Evolutionary conservation across 2,888 invertebrate genomes (phyloP), one percentile per base, ranked within the genome.

Genomic region (Caenorhabditis sp.): DNA sequence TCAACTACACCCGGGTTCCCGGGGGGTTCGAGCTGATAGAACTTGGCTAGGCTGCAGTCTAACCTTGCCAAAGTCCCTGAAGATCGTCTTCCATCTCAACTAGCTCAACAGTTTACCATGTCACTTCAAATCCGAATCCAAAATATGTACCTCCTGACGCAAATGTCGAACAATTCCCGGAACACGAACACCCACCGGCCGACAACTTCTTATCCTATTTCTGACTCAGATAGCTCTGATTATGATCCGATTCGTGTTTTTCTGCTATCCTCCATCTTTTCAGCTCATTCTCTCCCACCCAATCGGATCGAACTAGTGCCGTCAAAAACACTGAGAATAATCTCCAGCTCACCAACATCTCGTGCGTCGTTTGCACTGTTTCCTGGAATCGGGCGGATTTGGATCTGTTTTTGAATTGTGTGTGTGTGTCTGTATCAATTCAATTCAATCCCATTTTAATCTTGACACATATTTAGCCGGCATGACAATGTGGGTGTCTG

Each of bases 241-340:
- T n/a, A n/a, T n/a, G n/a, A n/a, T n/a, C n/a, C n/a, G n/a, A n/a
- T n/a, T n/a, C n/a, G n/a, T n/a, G n/a, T n/a, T 50, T 58, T 69
- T 68, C 32, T 32, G 26, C 44, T 40, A 28, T 50, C 53, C 40
- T 40, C 51, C 55, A 1, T 40, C n/a, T n/a, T n/a, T n/a, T n/a
- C 32, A 32, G 32, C 32, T 32, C 32, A 13, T n/a, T n/a, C n/a
- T n/a, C n/a, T n/a, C n/a, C n/a, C n/a, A 55, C 55, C 26, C 67
- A 53, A 60, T 61, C 70, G 50, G 70, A 50, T 70, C 61, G 70
- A 70, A 60, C 70, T 70, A 51, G 37, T 70, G 24, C 50, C 9
- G 28, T 53, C 20, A 62, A 71, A 71, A 71, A 71, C 61, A 62
- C 61, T 71, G 70, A 51, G 69, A 50, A 58, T 58, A 32, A 32